Evolutionary conservation across 2,797 vertebrate species (phyloP), one percentile per base, ranked within the genome.

Genomic region (Lepilemur septentrionalis): DNA sequence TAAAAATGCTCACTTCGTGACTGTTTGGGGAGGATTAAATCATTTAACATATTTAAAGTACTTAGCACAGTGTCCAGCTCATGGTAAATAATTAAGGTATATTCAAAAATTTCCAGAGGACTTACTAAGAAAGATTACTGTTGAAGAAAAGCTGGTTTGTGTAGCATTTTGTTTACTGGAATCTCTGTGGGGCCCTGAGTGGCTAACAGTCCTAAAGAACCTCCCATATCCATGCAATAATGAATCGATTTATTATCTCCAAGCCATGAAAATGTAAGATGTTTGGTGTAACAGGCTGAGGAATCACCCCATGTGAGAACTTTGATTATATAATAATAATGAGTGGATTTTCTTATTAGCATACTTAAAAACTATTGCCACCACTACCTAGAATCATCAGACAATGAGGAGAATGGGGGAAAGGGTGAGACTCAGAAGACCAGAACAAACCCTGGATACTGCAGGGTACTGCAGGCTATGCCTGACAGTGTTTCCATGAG

Each of bases 401-500:
- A 75, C 25, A 75, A n/a, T 48, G 78, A 38, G 46, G 55, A 87
- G 28, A n/a, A 23, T 46, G 38, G 1, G 61, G 41, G 32, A 5
- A 55, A 59, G 4, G 30, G 28, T 52, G 35, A 92, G 38, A 90
- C 50, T 94, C n/a, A 82, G 76, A 78, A 86, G 78, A 85, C 70
- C 32, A 55, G n/a, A 95, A 70, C 61, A 88, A 90, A 88, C 22
- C 46, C 38, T 41, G 25, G 1, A 20, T 65, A 73, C 50, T 85
- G 38, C 55, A 80, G 73, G 1, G 18, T 65, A 73, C 50, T 85
- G n/a, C 55, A 83, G 73, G 85, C 91, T 86, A 22, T 91, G 67
- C 84, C 82, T 88, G 73, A 73, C 38, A 85, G 0, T 90, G 70
- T 90, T 93, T 93, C 88, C 73, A 89, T 88, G 79, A 97, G 81